A percentile compares a stretch with the other conserved stretches of the same genome.
Evolutionary conservation across 2,888 invertebrate species (phyloP).

Genomic region (Furcula furcula): DNA sequence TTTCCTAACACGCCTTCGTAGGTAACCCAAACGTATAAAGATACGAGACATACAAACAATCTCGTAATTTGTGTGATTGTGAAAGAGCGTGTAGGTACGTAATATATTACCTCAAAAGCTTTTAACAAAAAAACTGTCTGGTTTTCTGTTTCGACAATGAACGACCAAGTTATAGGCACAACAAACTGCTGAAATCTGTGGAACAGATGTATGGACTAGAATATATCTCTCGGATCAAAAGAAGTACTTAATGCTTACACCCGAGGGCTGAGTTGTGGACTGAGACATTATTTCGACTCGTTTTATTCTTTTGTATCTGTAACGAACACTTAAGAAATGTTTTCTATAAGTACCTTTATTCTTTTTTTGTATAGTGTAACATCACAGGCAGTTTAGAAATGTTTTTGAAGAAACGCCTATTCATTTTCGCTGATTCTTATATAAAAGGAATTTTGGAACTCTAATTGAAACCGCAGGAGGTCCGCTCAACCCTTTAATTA

Average conservation of each 20-base stretch:
- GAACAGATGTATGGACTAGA: background rate
- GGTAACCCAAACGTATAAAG: too few species aligned
- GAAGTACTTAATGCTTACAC: background rate
- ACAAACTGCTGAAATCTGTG: too few species aligned
- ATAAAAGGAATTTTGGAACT: too few species aligned
- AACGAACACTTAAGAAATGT: too few species aligned
- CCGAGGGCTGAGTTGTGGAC: background rate
- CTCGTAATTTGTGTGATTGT: too few species aligned
- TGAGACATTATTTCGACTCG: background rate
- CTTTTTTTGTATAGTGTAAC: background rate
- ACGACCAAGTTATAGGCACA: background rate
- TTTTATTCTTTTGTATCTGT: background rate
- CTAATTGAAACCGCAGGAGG: background rate
- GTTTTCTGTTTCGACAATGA: background rate
- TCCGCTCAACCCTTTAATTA: background rate
- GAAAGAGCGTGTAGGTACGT: too few species aligned
- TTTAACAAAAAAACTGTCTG: background rate
- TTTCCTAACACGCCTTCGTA: too few species aligned
- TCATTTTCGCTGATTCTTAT: too few species aligned
- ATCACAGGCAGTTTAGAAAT: too few species aligned
- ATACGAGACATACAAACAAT: too few species aligned
- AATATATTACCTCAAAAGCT: background rate
- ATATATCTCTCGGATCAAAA: conserved; percentile 1
- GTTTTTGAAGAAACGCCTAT: too few species aligned
- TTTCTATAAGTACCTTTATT: background rate